Percentiles rank a stretch among this genome's conserved stretches.
Conservation (phyloP, 1,140 invertebrate species). For the Harpegnathos saltator region DNA sequence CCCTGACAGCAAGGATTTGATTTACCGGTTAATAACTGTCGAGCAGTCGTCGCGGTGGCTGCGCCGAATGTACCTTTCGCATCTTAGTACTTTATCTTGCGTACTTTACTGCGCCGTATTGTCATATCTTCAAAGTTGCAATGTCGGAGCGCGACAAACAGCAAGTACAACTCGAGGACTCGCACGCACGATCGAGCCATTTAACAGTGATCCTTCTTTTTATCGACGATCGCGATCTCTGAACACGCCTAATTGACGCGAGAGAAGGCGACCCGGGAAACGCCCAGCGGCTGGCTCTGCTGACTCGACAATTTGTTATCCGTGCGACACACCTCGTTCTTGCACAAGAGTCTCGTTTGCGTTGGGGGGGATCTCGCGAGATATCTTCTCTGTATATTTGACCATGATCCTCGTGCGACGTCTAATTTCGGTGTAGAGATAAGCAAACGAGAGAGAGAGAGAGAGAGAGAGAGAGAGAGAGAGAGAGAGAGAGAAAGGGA, state of each 20-base stretch:
- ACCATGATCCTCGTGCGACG: constrained; percentile 1
- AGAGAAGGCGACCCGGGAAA: not conserved
- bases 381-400: not conserved
- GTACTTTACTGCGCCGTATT: constrained; percentile 9
- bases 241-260: constrained; percentile 26
- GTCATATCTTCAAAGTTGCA: not conserved
- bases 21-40: not conserved
- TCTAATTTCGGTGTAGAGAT: constrained; percentile 7
- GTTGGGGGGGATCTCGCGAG: not conserved
- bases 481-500: not conserved
- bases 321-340: not conserved
- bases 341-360: constrained; percentile 19
- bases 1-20: too few species aligned
- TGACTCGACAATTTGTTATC: constrained; percentile 1
- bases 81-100: not conserved
- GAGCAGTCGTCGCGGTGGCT: not conserved
- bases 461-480: too few species aligned
- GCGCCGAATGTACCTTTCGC: constrained; percentile 13
- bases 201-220: not conserved
- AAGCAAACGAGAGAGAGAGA: constrained; percentile 15
- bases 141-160: constrained; percentile 11
- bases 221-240: not conserved
- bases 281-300: not conserved
- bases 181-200: not conserved
- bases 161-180: not conserved